Evolutionary conservation across 1,140 invertebrate genomes (phyloP).

Genomic region (Whitmania pigra): DNA sequence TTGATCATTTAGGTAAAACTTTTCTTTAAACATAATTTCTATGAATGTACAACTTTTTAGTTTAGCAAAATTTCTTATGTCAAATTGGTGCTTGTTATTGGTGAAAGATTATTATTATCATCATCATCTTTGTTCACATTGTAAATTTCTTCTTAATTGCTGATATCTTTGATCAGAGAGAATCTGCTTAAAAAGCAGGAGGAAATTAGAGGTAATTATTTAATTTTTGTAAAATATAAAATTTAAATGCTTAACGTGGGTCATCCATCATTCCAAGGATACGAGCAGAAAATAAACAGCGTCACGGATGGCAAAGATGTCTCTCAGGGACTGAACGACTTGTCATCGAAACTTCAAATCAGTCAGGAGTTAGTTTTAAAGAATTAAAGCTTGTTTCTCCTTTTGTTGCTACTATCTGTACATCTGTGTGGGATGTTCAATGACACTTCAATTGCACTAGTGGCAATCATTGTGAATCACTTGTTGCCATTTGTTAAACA

Average conservation of each 20-base stretch:
- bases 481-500: no score
- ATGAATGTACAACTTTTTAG: neutral
- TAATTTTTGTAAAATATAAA: neutral
- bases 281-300: slow-evolving; percentile 16
- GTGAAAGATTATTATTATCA: no score
- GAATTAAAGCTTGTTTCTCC: neutral
- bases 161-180: slow-evolving; percentile 7
- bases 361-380: slow-evolving; percentile 6
- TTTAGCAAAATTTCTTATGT: no score
- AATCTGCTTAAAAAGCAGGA: slow-evolving; percentile 10
- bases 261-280: neutral
- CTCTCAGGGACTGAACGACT: neutral
- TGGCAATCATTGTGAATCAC: no score
- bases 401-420: neutral
- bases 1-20: neutral
- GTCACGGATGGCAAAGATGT: slow-evolving; percentile 12
- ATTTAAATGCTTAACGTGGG: neutral
- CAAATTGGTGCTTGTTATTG: no score
- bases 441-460: no score
- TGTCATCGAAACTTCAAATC: slow-evolving; percentile 1
- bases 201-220: slow-evolving; percentile 13
- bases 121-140: no score
- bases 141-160: neutral
- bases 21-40: neutral
- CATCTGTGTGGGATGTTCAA: no score